Evolutionary conservation across 1,140 invertebrate genomes (phyloP).

Genomic region (Solenopsis invicta): DNA sequence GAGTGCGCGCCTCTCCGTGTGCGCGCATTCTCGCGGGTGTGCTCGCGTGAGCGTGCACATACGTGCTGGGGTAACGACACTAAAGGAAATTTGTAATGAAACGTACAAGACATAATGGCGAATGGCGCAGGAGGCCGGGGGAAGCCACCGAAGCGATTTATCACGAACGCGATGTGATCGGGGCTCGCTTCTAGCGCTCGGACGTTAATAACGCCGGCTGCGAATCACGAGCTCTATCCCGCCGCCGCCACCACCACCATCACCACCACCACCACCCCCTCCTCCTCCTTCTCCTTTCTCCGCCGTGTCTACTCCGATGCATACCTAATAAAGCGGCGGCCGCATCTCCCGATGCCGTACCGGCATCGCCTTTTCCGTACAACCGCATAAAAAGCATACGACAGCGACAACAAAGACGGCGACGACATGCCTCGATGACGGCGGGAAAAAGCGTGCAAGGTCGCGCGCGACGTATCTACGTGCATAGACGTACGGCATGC

Average conservation of each 20-base stretch:
- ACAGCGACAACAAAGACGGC: constrained; percentile 49
- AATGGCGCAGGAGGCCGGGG: constrained; percentile 73
- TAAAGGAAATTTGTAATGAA: constrained; percentile 84
- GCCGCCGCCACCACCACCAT: constrained; percentile 50
- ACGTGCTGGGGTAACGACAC: constrained; percentile 74
- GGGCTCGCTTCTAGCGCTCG: constrained; percentile 82
- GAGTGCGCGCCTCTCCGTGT: not conserved
- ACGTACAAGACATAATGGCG: constrained; percentile 83
- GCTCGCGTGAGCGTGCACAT: constrained; percentile 39
- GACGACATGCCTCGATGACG: constrained; percentile 35
- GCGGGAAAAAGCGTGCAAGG: constrained; percentile 29
- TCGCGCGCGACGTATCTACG: constrained; percentile 6
- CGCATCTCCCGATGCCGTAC: constrained; percentile 73
- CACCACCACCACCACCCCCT: constrained; percentile 19
- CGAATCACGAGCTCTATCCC: constrained; percentile 75
- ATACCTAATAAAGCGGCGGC: constrained; percentile 85
- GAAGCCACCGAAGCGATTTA: constrained; percentile 85
- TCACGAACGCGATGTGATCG: constrained; percentile 86
- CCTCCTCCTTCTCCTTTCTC: constrained; percentile 63
- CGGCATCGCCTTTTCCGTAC: constrained; percentile 74
- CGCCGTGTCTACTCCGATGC: constrained; percentile 73
- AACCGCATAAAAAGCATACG: constrained; percentile 64
- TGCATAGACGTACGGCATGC: not conserved
- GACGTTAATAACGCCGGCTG: constrained; percentile 84
- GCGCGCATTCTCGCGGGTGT: constrained; percentile 32